phyloP scores from a whole-genome alignment of 2,888 invertebrate species.

The Papilio demoleus region DNA sequence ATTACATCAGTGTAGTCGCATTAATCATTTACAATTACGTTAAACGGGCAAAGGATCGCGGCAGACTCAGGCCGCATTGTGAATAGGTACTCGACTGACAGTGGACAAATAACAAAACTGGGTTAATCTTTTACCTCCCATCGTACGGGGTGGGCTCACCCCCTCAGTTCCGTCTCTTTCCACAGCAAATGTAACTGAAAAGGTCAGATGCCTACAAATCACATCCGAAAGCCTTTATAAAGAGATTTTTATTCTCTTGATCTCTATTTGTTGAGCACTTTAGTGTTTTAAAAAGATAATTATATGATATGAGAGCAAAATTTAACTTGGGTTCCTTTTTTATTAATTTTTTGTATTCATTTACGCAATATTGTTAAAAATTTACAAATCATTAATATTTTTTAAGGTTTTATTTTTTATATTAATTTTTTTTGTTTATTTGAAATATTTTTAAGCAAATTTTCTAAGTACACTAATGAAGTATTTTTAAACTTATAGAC shows the following conservation, averaged over 20 bases:
- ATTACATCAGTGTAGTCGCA: slow-evolving; percentile 72
- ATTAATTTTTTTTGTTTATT: too few species aligned
- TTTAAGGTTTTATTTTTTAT: too few species aligned
- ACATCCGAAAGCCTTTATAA: slow-evolving; percentile 61
- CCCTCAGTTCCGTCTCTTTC: slow-evolving; percentile 70
- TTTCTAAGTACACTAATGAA: too few species aligned
- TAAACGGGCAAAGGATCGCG: slow-evolving; percentile 77
- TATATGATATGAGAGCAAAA: not conserved
- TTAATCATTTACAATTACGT: slow-evolving; percentile 83
- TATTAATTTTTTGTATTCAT: too few species aligned
- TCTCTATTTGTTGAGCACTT: slow-evolving; percentile 7
- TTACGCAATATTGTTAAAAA: too few species aligned
- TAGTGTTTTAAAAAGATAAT: not conserved
- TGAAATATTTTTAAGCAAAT: too few species aligned
- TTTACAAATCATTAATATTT: too few species aligned
- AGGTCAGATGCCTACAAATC: slow-evolving; percentile 58
- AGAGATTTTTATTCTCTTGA: slow-evolving; percentile 27
- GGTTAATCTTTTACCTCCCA: slow-evolving; percentile 83
- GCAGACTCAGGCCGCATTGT: slow-evolving; percentile 79
- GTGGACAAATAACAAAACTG: slow-evolving; percentile 84
- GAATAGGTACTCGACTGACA: slow-evolving; percentile 83
- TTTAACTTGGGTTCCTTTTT: too few species aligned
- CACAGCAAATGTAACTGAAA: slow-evolving; percentile 64
- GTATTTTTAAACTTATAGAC: too few species aligned
- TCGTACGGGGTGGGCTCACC: slow-evolving; percentile 68